phyloP scores from a whole-genome alignment of 2,888 invertebrate genomes.

The Erebia ligea region DNA sequence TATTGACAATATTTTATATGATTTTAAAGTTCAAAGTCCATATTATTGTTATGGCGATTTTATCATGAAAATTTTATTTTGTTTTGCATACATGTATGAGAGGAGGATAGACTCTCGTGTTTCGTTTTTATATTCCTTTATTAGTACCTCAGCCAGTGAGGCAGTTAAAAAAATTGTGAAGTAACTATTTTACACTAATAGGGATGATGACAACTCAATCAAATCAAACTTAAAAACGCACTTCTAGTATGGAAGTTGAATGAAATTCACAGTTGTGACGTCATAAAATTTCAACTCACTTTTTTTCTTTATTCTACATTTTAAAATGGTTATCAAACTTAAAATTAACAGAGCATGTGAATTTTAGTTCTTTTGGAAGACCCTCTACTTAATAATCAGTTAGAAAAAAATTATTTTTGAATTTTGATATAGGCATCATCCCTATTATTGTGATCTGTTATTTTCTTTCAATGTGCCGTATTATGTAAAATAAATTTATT shows the following conservation, averaged over 20 bases:
- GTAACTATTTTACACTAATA: not conserved
- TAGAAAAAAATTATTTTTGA: too few species aligned
- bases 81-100: not conserved
- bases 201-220: too few species aligned
- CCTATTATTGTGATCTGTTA: not conserved
- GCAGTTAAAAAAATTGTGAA: not conserved
- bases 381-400: too few species aligned
- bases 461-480: conserved; percentile 2
- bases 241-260: too few species aligned
- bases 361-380: too few species aligned
- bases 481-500: not conserved
- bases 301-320: too few species aligned
- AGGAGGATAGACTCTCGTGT: not conserved
- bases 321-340: too few species aligned
- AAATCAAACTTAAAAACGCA: too few species aligned
- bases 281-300: too few species aligned
- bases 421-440: too few species aligned
- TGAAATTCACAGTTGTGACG: too few species aligned
- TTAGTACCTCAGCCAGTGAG: conserved; percentile 13
- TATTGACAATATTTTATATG: not conserved
- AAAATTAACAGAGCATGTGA: too few species aligned
- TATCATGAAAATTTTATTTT: conserved; percentile 13
- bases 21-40: not conserved
- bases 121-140: not conserved
- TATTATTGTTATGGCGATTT: not conserved